A percentile compares a stretch with the other conserved stretches of the same genome.
Conservation (phyloP, 2,888 invertebrate genomes). For the Aricia artaxerxes region DNA sequence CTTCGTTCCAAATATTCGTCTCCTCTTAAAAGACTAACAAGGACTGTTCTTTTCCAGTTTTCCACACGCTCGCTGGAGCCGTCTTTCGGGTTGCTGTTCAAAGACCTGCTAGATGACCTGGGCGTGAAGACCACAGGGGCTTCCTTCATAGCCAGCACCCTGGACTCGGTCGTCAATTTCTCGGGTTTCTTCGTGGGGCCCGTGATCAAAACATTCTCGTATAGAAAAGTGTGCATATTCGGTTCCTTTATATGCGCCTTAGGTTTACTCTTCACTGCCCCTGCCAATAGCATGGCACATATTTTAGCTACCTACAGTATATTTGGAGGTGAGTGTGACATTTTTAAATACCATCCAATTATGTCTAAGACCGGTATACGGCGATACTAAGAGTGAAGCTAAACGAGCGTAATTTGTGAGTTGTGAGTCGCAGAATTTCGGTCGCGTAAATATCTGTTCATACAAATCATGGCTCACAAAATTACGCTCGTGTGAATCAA, state of each 20-base stretch:
- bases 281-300: slow-evolving; percentile 86
- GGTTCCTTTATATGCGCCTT: slow-evolving; percentile 84
- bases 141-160: slow-evolving; percentile 86
- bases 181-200: slow-evolving; percentile 89
- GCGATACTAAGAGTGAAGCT: too few relatives aligned
- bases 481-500: too few relatives aligned
- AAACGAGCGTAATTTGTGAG: too few relatives aligned
- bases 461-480: too few relatives aligned
- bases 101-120: slow-evolving; percentile 84
- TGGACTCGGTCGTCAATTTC: slow-evolving; percentile 89
- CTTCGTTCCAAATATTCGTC: neutral
- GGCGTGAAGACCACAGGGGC: slow-evolving; percentile 88
- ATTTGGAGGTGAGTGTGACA: slow-evolving; percentile 83
- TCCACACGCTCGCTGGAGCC: slow-evolving; percentile 90
- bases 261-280: slow-evolving; percentile 84
- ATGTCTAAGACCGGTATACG: neutral
- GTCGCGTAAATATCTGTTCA: too few relatives aligned
- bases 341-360: neutral
- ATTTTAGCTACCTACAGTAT: slow-evolving; percentile 87
- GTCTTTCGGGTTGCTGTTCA: slow-evolving; percentile 89
- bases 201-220: slow-evolving; percentile 87
- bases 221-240: slow-evolving; percentile 85
- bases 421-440: too few relatives aligned
- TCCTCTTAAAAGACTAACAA: neutral
- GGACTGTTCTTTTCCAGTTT: slow-evolving; percentile 77